Evolutionary conservation across 1,140 invertebrate species (phyloP).

Genomic region (Drosophila mayri): DNA sequence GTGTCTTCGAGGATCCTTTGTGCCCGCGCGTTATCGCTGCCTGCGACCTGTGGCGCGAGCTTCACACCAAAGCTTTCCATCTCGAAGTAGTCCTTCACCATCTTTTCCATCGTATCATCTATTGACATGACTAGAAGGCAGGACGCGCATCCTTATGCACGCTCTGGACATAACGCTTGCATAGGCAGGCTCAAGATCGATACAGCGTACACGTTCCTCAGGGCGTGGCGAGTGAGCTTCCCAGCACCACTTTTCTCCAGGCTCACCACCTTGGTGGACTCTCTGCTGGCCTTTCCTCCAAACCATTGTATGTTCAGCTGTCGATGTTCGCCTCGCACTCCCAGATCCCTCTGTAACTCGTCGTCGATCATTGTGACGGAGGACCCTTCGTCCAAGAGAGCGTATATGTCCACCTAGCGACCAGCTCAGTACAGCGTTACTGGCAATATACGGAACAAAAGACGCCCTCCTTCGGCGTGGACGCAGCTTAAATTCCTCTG

Average conservation of each 20-base stretch:
- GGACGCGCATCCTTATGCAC: no score
- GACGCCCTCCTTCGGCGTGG: not conserved
- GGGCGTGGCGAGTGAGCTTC: no score
- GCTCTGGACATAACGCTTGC: no score
- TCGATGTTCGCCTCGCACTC: conserved; percentile 5
- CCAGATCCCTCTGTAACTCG: not conserved
- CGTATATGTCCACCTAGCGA: not conserved
- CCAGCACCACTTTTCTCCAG: conserved; percentile 13
- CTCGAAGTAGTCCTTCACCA: no score
- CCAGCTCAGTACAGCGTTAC: not conserved
- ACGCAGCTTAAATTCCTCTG: conserved; percentile 5
- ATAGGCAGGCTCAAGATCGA: no score
- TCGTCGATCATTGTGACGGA: not conserved
- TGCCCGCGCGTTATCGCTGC: no score
- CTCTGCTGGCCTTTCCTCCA: not conserved
- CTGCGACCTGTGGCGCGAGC: no score
- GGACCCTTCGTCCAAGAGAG: not conserved
- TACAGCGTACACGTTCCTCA: no score
- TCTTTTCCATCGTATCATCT: no score
- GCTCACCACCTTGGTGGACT: conserved; percentile 1
- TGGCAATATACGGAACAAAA: not conserved
- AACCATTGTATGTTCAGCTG: conserved; percentile 20
- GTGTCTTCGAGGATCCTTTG: no score
- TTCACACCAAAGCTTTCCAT: no score
- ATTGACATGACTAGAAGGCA: no score